Evolutionary conservation across 2,888 invertebrate genomes (phyloP).

Genomic region (Drosophila crucigera): DNA sequence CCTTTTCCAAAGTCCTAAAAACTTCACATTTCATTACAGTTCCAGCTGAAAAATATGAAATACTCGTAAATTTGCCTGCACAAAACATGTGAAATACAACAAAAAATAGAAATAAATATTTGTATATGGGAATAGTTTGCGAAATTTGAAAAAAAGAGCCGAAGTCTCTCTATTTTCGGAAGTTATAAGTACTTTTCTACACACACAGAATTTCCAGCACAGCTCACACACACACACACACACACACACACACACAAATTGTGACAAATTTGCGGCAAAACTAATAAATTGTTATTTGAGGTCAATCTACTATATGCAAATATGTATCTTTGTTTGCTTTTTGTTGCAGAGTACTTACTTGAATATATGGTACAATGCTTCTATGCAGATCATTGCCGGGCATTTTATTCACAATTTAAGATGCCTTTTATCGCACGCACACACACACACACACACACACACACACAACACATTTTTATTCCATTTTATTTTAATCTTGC

Average conservation of each 20-base stretch:
- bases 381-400: constrained; percentile 17
- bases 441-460: constrained; percentile 27
- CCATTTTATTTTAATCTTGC: constrained; percentile 46
- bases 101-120: neutral
- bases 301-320: constrained; percentile 23
- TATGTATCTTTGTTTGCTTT: neutral
- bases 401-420: constrained; percentile 34
- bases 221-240: neutral
- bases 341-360: neutral
- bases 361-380: neutral
- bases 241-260: constrained; percentile 7
- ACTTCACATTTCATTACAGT: neutral
- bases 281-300: constrained; percentile 47
- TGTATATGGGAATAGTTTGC: neutral
- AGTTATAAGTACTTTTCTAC: constrained; percentile 1
- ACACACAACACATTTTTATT: constrained; percentile 24
- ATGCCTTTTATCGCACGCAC: constrained; percentile 20
- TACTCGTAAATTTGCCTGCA: neutral
- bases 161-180: neutral
- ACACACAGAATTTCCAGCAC: neutral
- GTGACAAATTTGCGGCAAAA: constrained; percentile 30
- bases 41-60: neutral
- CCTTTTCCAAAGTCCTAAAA: neutral
- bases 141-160: neutral
- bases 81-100: neutral